Percentiles rank a stretch among this genome's conserved stretches.
phyloP scores from a whole-genome alignment of 2,113 vertebrate genomes.

The Tychaedon coryphoeus region DNA sequence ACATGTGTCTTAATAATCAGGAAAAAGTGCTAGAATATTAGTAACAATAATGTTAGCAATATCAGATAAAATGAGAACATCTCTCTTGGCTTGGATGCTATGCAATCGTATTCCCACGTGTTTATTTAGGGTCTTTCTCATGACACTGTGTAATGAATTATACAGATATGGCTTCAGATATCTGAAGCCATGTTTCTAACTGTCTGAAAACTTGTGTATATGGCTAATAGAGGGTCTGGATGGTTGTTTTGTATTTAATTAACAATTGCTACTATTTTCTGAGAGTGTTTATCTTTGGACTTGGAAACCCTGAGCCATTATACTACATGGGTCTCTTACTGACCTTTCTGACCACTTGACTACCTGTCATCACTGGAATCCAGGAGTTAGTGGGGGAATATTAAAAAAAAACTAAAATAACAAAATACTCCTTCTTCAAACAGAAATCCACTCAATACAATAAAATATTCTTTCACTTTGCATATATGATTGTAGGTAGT shows the following conservation, averaged over 20 bases:
- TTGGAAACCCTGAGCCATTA: not conserved
- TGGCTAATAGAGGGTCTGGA: not conserved
- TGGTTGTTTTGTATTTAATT: not conserved
- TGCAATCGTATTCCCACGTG: not conserved
- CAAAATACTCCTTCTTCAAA: not conserved
- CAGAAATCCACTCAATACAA: not conserved
- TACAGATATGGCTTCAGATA: too few species aligned
- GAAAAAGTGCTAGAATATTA: not conserved
- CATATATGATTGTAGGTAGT: not conserved
- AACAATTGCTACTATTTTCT: not conserved
- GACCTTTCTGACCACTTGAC: not conserved
- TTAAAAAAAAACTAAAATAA: not conserved
- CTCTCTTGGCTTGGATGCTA: not conserved
- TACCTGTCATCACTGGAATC: not conserved
- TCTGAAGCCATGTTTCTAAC: not conserved
- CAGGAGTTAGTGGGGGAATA: not conserved
- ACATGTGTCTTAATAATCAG: not conserved
- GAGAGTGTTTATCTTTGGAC: not conserved
- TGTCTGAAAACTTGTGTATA: not conserved
- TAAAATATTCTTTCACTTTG: not conserved
- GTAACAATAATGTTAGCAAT: not conserved
- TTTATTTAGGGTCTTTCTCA: not conserved
- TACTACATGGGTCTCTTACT: not conserved
- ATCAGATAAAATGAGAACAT: not conserved
- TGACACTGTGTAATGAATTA: not conserved